A percentile compares a stretch with the other conserved stretches of the same genome.
Conservation (phyloP, 2,888 invertebrate species). For the Thysanoteuthis rhombus region DNA sequence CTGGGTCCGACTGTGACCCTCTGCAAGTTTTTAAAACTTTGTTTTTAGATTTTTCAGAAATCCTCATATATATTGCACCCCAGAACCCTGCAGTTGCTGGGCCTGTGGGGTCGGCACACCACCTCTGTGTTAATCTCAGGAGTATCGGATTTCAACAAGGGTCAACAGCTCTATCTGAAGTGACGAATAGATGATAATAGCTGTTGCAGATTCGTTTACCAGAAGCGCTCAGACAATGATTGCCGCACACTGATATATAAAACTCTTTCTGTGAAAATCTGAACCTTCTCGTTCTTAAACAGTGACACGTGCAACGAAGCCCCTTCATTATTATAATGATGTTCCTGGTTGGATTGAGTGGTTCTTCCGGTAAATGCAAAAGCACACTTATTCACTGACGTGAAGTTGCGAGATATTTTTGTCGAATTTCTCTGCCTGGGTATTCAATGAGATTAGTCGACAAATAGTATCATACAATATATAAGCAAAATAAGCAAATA, state of each 20-base stretch:
- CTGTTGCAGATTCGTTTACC: not conserved
- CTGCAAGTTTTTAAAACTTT: too few relatives aligned
- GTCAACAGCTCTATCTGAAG: not conserved
- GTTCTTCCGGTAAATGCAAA: not conserved
- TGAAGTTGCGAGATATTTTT: not conserved
- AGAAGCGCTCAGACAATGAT: not conserved
- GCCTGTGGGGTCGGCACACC: too few relatives aligned
- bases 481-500: too few relatives aligned
- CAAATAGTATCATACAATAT: not conserved
- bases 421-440: not conserved
- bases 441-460: not conserved
- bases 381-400: not conserved
- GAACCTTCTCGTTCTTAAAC: not conserved
- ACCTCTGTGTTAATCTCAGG: too few relatives aligned
- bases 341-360: not conserved
- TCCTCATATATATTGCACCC: too few relatives aligned
- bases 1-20: too few relatives aligned
- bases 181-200: not conserved
- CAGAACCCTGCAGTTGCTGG: too few relatives aligned
- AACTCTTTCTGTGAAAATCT: not conserved
- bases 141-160: not conserved
- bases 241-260: not conserved
- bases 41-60: too few relatives aligned
- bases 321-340: not conserved
- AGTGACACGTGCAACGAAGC: not conserved